Conservation (phyloP, 2,113 vertebrate species). For the Columba janthina region DNA sequence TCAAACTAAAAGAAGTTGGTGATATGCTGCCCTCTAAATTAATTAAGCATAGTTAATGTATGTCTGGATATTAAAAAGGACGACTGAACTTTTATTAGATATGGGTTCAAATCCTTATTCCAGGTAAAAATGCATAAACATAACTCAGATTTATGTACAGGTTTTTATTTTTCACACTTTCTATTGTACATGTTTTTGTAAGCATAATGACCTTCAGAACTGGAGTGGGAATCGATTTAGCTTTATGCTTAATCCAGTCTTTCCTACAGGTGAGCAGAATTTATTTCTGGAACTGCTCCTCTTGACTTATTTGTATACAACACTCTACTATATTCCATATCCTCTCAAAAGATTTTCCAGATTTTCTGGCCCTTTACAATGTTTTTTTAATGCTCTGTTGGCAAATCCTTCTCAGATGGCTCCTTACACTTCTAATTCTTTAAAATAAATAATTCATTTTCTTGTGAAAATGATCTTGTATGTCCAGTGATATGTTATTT, state of each 20-base stretch:
- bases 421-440: background rate
- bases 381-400: background rate
- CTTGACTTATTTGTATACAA: background rate
- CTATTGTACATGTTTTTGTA: background rate
- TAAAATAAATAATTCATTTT: background rate
- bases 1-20: background rate
- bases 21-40: background rate
- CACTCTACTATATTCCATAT: background rate
- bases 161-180: background rate
- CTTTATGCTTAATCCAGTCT: background rate
- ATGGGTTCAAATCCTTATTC: background rate
- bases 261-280: conserved; percentile 4
- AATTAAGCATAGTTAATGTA: background rate
- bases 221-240: background rate
- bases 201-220: background rate
- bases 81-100: background rate
- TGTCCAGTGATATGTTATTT: background rate
- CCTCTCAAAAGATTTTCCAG: conserved; percentile 8
- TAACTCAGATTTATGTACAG: background rate
- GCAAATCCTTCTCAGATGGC: background rate
- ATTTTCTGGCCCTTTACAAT: background rate
- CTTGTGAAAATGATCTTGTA: background rate
- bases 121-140: background rate
- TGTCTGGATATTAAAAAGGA: background rate
- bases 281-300: conserved; percentile 31